Evolutionary conservation across 2,888 invertebrate genomes (phyloP).

Genomic region (Meliscaeva auricollis): DNA sequence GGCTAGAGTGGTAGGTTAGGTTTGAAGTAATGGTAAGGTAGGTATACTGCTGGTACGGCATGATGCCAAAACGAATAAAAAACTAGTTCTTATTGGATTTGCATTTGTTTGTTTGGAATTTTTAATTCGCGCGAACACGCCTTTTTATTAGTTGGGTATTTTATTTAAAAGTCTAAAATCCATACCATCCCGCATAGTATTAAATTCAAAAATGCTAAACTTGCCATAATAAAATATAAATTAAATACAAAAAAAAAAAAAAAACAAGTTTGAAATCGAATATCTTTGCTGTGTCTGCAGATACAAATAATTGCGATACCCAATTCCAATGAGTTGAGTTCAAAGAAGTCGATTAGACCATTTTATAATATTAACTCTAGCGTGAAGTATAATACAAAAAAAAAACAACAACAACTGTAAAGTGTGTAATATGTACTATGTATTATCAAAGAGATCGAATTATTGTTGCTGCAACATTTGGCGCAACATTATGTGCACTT

Average conservation of each 20-base stretch:
- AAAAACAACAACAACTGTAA: no score
- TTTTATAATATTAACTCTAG: constrained; percentile 5
- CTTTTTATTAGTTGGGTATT: constrained; percentile 10
- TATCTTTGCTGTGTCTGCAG: background rate
- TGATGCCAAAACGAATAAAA: constrained; percentile 8
- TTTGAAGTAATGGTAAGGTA: background rate
- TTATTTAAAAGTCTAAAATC: constrained; percentile 8
- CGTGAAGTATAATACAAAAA: constrained; percentile 24
- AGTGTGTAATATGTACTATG: constrained; percentile 15
- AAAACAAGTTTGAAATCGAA: constrained; percentile 38
- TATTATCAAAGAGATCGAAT: constrained; percentile 8
- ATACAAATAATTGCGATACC: constrained; percentile 6
- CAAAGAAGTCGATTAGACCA: constrained; percentile 19
- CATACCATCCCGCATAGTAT: constrained; percentile 13
- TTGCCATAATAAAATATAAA: constrained; percentile 5
- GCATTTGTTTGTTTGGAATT: constrained; percentile 28
- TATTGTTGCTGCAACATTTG: constrained; percentile 21
- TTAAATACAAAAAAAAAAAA: constrained; percentile 4
- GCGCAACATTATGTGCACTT: constrained; percentile 10
- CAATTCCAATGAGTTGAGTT: background rate
- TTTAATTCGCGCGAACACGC: background rate
- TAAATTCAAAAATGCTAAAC: constrained; percentile 24
- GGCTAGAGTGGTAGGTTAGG: background rate
- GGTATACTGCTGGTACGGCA: constrained; percentile 14
- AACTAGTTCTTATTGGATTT: constrained; percentile 30